These are phyloP conservation scores for Dasysyrphus albostriatus DNA, from an alignment of 2,888 invertebrate species.

Conservation along the genomic window DNA sequence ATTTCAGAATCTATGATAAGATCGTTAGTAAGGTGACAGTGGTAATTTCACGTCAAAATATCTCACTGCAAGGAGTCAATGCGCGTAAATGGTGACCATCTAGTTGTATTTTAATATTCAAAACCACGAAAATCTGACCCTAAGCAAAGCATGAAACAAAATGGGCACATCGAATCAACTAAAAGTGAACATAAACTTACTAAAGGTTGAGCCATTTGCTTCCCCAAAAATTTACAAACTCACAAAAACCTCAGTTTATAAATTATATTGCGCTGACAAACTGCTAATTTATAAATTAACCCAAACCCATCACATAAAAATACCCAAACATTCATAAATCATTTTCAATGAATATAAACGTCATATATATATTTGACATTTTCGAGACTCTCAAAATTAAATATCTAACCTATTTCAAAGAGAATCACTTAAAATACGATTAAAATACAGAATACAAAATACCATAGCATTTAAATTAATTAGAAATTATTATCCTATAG, in stretches of 20 bases:
- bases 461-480: slow-evolving; percentile 22
- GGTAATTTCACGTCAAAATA: too few species aligned
- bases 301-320: not conserved
- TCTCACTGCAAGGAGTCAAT: too few species aligned
- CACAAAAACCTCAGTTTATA: not conserved
- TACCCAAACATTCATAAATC: slow-evolving; percentile 1
- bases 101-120: too few species aligned
- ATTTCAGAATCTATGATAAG: too few species aligned
- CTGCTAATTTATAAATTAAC: slow-evolving; percentile 22
- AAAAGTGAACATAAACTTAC: too few species aligned
- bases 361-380: slow-evolving; percentile 33
- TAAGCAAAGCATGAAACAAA: too few species aligned
- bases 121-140: too few species aligned
- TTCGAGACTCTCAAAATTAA: slow-evolving; percentile 18
- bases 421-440: slow-evolving; percentile 24
- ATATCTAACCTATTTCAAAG: not conserved
- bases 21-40: too few species aligned
- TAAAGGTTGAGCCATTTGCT: not conserved
- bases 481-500: not conserved
- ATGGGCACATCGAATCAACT: too few species aligned
- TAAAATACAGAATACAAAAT: slow-evolving; percentile 11
- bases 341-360: slow-evolving; percentile 28
- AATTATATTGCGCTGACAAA: not conserved
- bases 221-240: not conserved
- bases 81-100: too few species aligned